Base-by-base conservation (phyloP, 2,888 invertebrate species). In the Scrobipalpa costella region DNA sequence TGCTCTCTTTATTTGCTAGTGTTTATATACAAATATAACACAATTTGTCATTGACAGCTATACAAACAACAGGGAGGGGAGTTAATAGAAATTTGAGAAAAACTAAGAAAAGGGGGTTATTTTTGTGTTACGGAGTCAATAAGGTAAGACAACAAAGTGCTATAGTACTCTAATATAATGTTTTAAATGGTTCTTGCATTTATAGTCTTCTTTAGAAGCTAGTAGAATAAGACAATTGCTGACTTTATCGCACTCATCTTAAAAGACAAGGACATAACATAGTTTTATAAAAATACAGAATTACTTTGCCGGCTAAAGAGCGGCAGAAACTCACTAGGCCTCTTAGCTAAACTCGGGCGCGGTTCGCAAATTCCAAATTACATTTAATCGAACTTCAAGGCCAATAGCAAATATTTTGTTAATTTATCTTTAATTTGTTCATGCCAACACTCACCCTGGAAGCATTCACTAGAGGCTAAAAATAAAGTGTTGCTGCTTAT, bases 401-500 rank as follows among this genome's bases (percentile, higher is more conserved):
- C 49, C 21, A 21, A 9, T 17, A 49, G 49, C 49, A 49, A 21
- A 15, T 44, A n/a, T 44, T 44, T 44, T 1, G 3, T n/a, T 7
- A 44, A 3, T 36, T 44, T n/a, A 44, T 44, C 44, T n/a, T 15
- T 44, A 44, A 15, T 44, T 44, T 44, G 44, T 44, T 44, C 44
- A 44, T 21, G 13, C 19, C 34, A 27, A 34, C 9, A n/a, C 47
- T 34, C n/a, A n/a, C 38, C 52, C 36, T 57, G 36, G 44, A 44
- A n/a, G 1, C 57, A 15, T 57, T 52, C 36, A 36, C 7, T 38
- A 65, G n/a, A 44, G n/a, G 44, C 44, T 44, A 44, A 44, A 44
- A 52, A 52, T 52, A 52, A 27, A 52, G 19, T 52, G 15, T 52
- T 52, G 27, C 27, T 19, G 55, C 44, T 44, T 62, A 69, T 73